Base-by-base conservation (phyloP, 2,888 invertebrate species). In the Melanophora roralis region DNA sequence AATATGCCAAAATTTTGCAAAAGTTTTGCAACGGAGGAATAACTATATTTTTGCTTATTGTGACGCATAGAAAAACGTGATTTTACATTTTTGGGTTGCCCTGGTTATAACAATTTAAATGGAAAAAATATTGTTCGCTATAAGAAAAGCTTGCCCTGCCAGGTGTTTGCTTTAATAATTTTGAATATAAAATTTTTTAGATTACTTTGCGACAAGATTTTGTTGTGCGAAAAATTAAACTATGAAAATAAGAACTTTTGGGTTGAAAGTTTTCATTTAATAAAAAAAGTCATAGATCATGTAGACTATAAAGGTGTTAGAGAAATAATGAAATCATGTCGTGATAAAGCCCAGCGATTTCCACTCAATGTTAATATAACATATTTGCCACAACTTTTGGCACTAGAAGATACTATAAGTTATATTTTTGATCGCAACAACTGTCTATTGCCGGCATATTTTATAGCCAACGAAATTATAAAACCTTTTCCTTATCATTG, bases 221-320 rank as follows among this genome's bases (percentile, higher is more conserved):
- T 98, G 68, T 93, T 92, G 16, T 95, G 94, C 88, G 97, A 97
- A 69, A 95, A 95, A 86, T 91, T 98, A n/a, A 91, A 92, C 4
- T 95, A 95, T 87, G 93, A 94, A 82, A 94, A 96, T 88, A 93
- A 94, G 82, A 94, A 95, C 82, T 97, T 96, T 89, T 98, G 98
- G 98, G 94, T 96, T 62, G 94, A 95, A 89, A 94, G 95, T 86
- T 98, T 98, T 88, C 92, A 92, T 83, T 91, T 98, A 4, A 94
- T 98, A 67, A 92, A 95, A 83, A 94, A 93, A 88, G 94, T 97
- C 49, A 96, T 98, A 85, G 95, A 95, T 43, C 95, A 96, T 73
- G 98, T 98, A 1, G 97, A 98, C 89, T 98, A 98, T 88, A 98
- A 98, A 91, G 98, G 97, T 14, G 97, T 97, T 0, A 91, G 97